phyloP scores from a whole-genome alignment of 2,888 invertebrate genomes.

The Drosophila picticornis region DNA sequence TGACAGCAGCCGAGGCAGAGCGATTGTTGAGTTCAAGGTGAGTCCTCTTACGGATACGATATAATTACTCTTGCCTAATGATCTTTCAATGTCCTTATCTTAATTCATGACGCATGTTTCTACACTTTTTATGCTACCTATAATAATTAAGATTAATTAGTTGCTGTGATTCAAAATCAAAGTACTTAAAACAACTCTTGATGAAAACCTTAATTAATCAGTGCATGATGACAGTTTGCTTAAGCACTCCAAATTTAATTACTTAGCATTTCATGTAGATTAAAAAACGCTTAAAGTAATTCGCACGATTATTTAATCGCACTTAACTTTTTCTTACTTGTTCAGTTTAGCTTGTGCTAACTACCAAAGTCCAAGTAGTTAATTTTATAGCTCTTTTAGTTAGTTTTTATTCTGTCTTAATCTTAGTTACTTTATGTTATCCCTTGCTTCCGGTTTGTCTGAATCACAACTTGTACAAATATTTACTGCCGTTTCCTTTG shows the following conservation, averaged over 20 bases:
- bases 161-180: not conserved
- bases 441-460: conserved; percentile 30
- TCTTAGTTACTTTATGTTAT: conserved; percentile 23
- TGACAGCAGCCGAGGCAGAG: conserved; percentile 96
- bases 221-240: conserved; percentile 4
- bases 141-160: not conserved
- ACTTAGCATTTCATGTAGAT: not conserved
- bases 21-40: conserved; percentile 94
- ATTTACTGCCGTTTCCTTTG: conserved; percentile 33
- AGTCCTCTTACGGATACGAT: conserved; percentile 59
- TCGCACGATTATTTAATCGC: not conserved
- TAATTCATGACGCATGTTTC: not conserved
- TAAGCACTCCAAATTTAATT: not conserved
- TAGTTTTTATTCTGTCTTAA: conserved; percentile 1
- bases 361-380: not conserved
- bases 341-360: not conserved
- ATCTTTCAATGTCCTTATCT: not conserved
- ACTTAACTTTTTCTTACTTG: not conserved
- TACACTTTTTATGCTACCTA: not conserved
- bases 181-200: not conserved
- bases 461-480: conserved; percentile 52
- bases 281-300: not conserved
- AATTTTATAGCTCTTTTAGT: conserved; percentile 2
- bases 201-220: not conserved
- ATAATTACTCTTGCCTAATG: not conserved